Evolutionary conservation across 2,888 invertebrate species (phyloP), one percentile per base, ranked within the genome.

Genomic region (Diadegma fenestrale): DNA sequence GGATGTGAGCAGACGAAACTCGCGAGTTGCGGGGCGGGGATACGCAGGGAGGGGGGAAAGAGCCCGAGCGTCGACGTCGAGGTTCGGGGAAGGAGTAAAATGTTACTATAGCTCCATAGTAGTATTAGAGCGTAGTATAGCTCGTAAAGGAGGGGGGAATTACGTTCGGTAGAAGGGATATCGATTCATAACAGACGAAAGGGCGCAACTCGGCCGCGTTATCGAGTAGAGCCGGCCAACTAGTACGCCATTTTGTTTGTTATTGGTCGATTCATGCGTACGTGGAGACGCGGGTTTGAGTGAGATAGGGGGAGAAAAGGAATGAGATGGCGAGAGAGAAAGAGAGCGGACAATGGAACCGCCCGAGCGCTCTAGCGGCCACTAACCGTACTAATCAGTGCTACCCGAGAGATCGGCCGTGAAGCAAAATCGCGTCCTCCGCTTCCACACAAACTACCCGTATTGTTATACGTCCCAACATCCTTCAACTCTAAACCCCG

Each of bases 341-440:
- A 69, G 71, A 73, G 80, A 76, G 83, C 73, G 87, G 77, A 88
- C 88, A 88, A 88, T 88, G 88, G 88, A 88, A 85, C 88, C 88
- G 88, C 88, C 88, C 78, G 89, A 84, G 90, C 89, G 69, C 90
- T 88, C 91, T 91, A 78, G 88, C 86, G 91, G 90, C 86, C 87
- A 83, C 87, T 88, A 87, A 83, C 77, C 77, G 87, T 66, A 91
- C 88, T 88, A 91, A 86, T 80, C 88, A 87, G 88, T 89, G 84
- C 81, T 88, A 68, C 80, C 82, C 84, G 81, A 83, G 86, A 82
- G 86, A 86, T 82, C 82, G 82, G 82, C 81, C 85, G 86, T 82
- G 84, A 73, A 83, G 87, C 78, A 68, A 78, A 77, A 80, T 87
- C 84, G 82, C 82, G 80, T 84, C 73, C 75, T 73, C 73, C 64